A percentile compares a stretch with the other conserved stretches of the same genome.
phyloP scores from a whole-genome alignment of 2,797 vertebrate species.

The Sphenodon punctatus region DNA sequence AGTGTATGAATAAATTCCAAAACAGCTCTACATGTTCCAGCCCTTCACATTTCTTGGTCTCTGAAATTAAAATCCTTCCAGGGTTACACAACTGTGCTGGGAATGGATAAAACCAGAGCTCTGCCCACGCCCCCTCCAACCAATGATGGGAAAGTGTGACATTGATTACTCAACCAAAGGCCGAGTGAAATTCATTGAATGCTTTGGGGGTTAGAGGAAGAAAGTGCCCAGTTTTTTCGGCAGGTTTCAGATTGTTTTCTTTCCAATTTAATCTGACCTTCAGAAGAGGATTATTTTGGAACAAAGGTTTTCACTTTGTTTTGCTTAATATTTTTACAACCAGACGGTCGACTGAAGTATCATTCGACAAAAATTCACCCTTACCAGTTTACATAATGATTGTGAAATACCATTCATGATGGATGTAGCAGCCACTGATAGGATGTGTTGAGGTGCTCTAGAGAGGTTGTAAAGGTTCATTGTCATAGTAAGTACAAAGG shows the following conservation, averaged over 20 bases:
- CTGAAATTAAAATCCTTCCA: slow-evolving; percentile 42
- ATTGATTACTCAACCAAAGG: slow-evolving; percentile 11
- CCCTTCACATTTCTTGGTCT: slow-evolving; percentile 51
- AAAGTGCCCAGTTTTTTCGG: not conserved
- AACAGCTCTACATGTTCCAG: slow-evolving; percentile 38
- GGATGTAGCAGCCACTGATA: slow-evolving; percentile 14
- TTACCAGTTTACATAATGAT: slow-evolving; percentile 35
- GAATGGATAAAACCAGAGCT: slow-evolving; percentile 40
- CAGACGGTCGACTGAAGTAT: slow-evolving; percentile 55
- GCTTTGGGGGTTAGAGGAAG: not conserved
- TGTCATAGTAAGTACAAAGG: not conserved
- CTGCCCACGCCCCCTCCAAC: slow-evolving; percentile 36
- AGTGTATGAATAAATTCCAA: slow-evolving; percentile 11
- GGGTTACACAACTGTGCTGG: slow-evolving; percentile 49
- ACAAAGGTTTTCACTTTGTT: slow-evolving; percentile 43
- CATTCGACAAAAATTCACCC: slow-evolving; percentile 51
- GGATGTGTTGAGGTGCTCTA: slow-evolving; percentile 26
- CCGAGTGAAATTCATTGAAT: not conserved
- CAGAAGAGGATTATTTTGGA: slow-evolving; percentile 30
- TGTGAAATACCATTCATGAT: slow-evolving; percentile 32
- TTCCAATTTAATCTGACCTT: slow-evolving; percentile 39
- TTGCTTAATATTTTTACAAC: slow-evolving; percentile 51
- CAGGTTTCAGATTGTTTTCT: slow-evolving; percentile 30
- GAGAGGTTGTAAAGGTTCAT: slow-evolving; percentile 12
- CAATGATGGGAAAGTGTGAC: slow-evolving; percentile 28